Conservation (phyloP, 2,888 invertebrate species). For the Synanthedon vespiformis region DNA sequence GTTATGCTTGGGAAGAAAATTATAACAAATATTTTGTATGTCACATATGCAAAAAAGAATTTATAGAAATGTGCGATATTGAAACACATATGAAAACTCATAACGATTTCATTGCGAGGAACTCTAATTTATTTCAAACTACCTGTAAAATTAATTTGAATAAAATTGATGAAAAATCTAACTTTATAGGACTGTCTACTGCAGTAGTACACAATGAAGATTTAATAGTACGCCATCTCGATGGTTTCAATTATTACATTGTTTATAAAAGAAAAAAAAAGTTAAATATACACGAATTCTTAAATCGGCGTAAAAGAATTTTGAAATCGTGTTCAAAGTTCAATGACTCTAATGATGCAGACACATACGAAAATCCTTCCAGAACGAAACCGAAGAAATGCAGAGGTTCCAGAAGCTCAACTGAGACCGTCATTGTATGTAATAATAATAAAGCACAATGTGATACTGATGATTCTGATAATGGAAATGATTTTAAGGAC, state of each 20-base stretch:
- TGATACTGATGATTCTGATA: constrained; percentile 2
- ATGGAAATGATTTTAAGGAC: constrained; percentile 1
- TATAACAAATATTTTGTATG: constrained; percentile 26
- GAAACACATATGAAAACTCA: constrained; percentile 18
- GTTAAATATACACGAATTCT: not conserved
- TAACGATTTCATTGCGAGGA: constrained; percentile 14
- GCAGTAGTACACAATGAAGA: constrained; percentile 27
- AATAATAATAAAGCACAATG: constrained; percentile 9
- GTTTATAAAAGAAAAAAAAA: constrained; percentile 15
- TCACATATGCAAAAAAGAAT: constrained; percentile 21
- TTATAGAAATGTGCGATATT: constrained; percentile 10
- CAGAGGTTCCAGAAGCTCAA: constrained; percentile 26
- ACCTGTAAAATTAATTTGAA: constrained; percentile 28
- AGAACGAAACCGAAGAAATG: constrained; percentile 15
- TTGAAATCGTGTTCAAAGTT: constrained; percentile 5
- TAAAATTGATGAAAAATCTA: constrained; percentile 33
- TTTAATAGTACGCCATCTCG: constrained; percentile 26
- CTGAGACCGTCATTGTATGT: constrained; percentile 20
- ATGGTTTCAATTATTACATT: constrained; percentile 23
- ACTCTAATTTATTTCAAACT: constrained; percentile 20
- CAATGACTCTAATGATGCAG: constrained; percentile 14
- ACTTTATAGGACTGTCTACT: constrained; percentile 26
- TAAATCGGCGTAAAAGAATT: not conserved
- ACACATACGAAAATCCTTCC: constrained; percentile 6
- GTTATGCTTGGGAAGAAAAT: constrained; percentile 14